These are phyloP conservation scores for Scomberomorus guttatus DNA, from an alignment of 2,797 vertebrate species.

Conservation along the genomic window DNA sequence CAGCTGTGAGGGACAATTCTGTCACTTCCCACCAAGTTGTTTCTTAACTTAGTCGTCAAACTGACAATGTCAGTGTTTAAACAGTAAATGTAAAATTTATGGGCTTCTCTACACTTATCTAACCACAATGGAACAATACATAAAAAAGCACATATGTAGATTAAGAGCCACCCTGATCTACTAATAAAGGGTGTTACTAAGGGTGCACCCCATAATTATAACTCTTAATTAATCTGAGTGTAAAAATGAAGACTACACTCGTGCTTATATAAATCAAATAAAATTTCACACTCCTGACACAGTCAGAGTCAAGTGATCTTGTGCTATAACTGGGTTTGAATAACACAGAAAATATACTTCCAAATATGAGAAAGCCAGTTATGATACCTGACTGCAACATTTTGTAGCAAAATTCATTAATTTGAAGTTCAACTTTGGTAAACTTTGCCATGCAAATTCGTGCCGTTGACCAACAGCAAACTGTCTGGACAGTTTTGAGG, in stretches of 20 bases:
- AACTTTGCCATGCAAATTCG: no score
- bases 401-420: background rate
- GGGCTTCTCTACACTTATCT: background rate
- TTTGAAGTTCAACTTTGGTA: no score
- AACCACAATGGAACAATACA: background rate
- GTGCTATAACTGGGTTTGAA: background rate
- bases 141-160: background rate
- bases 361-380: background rate
- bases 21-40: conserved; percentile 28
- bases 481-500: background rate
- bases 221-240: conserved; percentile 11
- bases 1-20: conserved; percentile 45
- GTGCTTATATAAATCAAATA: conserved; percentile 47
- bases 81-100: background rate
- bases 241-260: conserved; percentile 10
- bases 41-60: conserved; percentile 30
- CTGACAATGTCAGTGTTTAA: background rate
- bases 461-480: no score
- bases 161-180: background rate
- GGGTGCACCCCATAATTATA: no score
- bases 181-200: background rate
- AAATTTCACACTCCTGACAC: conserved; percentile 41
- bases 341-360: background rate
- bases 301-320: no score
- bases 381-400: background rate